Evolutionary conservation across 2,797 vertebrate genomes (phyloP), one percentile per base, ranked within the genome.

Genomic region (Etheostoma nigrum): DNA sequence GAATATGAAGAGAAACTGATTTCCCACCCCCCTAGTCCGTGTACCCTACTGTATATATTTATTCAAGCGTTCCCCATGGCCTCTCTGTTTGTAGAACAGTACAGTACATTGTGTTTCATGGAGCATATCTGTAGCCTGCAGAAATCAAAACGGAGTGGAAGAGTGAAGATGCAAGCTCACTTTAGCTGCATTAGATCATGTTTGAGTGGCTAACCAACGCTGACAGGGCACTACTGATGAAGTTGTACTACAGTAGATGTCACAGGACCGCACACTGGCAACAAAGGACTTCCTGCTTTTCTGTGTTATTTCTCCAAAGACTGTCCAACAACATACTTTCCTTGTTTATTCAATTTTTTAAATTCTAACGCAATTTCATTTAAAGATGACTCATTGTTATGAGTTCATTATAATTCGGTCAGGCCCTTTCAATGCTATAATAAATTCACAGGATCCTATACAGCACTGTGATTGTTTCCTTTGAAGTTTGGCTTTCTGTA

Each of bases 171-270:
- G 49, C 19, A 23, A 68, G 63, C 83, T 79, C 74, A 72, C 81
- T 80, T 81, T 42, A 27, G 58, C 76, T 83, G 79, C 73, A 86
- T 92, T 76, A 89, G 78, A 79, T 92, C 86, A 84, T 80, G 75
- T 84, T 52, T 79, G 72, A 86, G 81, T 66, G 73, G 54, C 67
- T 84, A 71, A 78, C 60, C 44, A 4, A 12, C 9, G 40, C 66
- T 84, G 80, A 76, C 81, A 63, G 75, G 45, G 57, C 67, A 21
- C 55, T 40, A 4, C 81, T 58, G 65, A 87, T 77, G 65, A 86
- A 82, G 81, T 86, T 65, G 83, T 79, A 49, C 69, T 40, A 40
- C 36, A 40, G 36, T 40, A 11, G 10, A 81, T 69, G 86, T 78
- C 79, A 80, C 81, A 73, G 69, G 67, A 68, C 36, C 7, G 9